phyloP scores from a whole-genome alignment of 2,113 vertebrate species.

The Tragelaphus strepsiceros region DNA sequence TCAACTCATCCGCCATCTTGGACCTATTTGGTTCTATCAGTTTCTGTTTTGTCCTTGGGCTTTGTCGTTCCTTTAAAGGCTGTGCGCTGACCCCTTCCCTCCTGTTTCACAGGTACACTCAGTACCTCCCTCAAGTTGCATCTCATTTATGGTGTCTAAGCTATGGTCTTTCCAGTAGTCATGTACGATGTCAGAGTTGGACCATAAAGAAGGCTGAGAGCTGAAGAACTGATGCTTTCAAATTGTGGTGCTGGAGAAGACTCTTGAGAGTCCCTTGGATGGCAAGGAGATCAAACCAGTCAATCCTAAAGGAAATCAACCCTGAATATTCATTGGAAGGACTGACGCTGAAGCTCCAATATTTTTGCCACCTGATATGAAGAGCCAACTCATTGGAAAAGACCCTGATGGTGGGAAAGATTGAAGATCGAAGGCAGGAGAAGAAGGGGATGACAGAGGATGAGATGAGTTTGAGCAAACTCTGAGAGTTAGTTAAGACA shows the following conservation, averaged over 20 bases:
- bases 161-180: background rate
- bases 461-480: background rate
- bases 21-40: background rate
- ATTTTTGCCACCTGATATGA: background rate
- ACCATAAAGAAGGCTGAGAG: background rate
- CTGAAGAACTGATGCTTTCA: background rate
- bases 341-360: background rate
- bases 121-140: background rate
- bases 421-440: background rate
- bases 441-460: background rate
- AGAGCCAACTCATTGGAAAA: background rate
- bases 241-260: background rate
- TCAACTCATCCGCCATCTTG: background rate
- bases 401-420: background rate
- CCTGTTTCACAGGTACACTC: background rate
- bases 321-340: background rate
- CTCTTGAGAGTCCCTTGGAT: background rate
- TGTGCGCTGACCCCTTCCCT: background rate
- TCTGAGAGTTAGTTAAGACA: background rate
- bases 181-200: background rate
- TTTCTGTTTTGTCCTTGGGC: background rate
- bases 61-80: background rate
- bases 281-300: background rate
- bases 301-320: background rate
- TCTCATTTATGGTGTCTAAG: background rate